Evolutionary conservation across 2,113 vertebrate species (phyloP).

Genomic region (Pteruthius melanotis): DNA sequence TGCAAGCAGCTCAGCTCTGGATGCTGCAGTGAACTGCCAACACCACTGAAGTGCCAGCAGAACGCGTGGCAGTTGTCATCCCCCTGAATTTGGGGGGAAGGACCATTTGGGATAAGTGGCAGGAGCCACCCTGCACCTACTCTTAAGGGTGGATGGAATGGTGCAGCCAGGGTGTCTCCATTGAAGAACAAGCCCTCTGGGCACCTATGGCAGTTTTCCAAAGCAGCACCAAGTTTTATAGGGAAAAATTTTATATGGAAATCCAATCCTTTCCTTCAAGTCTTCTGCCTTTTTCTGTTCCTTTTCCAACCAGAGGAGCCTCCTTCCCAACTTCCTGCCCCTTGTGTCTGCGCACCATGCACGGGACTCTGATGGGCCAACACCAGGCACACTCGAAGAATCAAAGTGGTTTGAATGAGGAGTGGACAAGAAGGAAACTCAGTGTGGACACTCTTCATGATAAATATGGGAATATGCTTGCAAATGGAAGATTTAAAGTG

Average conservation of each 20-base stretch:
- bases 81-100: background rate
- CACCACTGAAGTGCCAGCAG: background rate
- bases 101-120: background rate
- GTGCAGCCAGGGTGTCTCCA: background rate
- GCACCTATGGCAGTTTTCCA: background rate
- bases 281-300: conserved; percentile 23
- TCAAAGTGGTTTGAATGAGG: background rate
- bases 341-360: background rate
- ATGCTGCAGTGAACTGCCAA: background rate
- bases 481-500: background rate
- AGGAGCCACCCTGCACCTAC: background rate
- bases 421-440: background rate
- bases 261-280: conserved; percentile 20
- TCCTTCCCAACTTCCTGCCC: background rate
- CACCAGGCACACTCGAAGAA: background rate
- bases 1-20: background rate
- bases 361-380: rapidly evolving
- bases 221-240: background rate
- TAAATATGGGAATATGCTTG: background rate
- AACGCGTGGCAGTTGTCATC: background rate
- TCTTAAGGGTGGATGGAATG: background rate
- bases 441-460: rapidly evolving
- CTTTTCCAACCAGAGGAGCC: conserved; percentile 2
- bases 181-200: background rate
- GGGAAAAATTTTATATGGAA: conserved; percentile 35